Evolutionary conservation across 2,113 vertebrate genomes (phyloP).

Genomic region (Tor tambroides): DNA sequence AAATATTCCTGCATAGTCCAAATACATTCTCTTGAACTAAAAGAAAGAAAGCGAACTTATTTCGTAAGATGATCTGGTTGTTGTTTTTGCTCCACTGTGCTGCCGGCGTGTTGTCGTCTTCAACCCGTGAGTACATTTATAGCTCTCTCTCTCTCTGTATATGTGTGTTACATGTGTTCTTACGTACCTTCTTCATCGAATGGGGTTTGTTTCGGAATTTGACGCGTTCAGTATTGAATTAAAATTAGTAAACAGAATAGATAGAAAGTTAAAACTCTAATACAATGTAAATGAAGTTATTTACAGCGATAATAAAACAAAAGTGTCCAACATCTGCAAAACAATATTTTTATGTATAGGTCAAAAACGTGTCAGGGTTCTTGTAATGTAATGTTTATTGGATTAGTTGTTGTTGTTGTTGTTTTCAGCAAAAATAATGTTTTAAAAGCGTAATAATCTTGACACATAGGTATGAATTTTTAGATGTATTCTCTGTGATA

Average conservation of each 20-base stretch:
- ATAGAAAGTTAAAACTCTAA: background rate
- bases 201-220: background rate
- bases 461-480: background rate
- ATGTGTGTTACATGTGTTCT: background rate
- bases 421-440: background rate
- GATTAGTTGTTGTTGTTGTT: too few species aligned
- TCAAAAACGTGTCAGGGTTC: background rate
- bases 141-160: background rate
- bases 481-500: background rate
- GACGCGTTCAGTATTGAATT: background rate
- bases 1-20: conserved; percentile 56
- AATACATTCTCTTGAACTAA: conserved; percentile 29
- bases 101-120: conserved; percentile 73
- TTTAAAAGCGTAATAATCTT: background rate
- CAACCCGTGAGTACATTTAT: conserved; percentile 77
- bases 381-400: background rate
- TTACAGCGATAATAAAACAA: background rate
- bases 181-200: conserved; percentile 1
- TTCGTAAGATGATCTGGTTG: conserved; percentile 62
- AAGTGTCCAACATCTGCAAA: background rate
- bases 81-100: conserved; percentile 70
- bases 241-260: background rate
- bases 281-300: background rate
- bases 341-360: background rate
- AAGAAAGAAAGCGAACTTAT: conserved; percentile 37